These are phyloP conservation scores for Halcyon smyrnensis DNA, from an alignment of 2,797 vertebrate genomes.

Conservation along the genomic window DNA sequence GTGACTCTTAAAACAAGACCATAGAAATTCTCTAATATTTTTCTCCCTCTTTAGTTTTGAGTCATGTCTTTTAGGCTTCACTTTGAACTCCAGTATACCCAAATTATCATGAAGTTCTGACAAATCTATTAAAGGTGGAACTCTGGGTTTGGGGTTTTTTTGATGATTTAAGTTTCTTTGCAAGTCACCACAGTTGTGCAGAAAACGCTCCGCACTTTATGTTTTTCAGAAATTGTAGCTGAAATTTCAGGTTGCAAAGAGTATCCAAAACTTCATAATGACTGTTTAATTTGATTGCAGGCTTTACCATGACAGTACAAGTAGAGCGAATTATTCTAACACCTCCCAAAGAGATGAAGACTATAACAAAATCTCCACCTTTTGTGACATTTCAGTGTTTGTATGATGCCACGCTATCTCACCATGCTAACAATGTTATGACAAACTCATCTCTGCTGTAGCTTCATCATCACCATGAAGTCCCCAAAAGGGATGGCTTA, in stretches of 20 bases:
- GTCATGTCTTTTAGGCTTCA: not conserved
- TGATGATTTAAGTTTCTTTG: not conserved
- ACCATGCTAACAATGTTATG: not conserved
- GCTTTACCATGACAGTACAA: not conserved
- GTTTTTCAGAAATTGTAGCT: not conserved
- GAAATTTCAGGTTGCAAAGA: slow-evolving; percentile 9
- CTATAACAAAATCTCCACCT: not conserved
- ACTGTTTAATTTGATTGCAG: not conserved
- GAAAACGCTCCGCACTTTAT: not conserved
- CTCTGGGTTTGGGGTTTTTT: not conserved
- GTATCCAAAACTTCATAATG: not conserved
- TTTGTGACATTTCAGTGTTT: not conserved
- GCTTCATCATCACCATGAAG: not conserved
- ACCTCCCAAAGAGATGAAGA: not conserved
- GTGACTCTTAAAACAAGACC: not conserved
- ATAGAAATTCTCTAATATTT: not conserved
- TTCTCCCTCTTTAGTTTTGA: not conserved
- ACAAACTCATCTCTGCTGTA: not conserved
- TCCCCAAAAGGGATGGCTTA: not conserved
- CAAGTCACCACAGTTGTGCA: not conserved
- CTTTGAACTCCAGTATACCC: not conserved
- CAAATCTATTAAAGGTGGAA: not conserved
- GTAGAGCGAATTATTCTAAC: not conserved
- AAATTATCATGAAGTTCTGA: not conserved
- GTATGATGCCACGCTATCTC: not conserved